Conservation (phyloP, 1,140 invertebrate genomes). For the Andricus grossulariae region DNA sequence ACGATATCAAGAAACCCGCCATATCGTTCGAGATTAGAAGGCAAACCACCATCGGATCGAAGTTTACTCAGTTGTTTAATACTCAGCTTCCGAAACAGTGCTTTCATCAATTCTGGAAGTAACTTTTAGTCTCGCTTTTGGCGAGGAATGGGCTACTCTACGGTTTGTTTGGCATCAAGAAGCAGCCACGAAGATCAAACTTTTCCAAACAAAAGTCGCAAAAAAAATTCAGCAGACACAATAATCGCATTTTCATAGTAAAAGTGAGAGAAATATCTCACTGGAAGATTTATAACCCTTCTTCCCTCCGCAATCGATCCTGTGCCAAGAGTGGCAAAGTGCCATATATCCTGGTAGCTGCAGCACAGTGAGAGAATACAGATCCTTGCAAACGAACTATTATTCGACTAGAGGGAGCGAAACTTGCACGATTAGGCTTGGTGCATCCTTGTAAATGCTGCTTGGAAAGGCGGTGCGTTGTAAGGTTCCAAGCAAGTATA, state of each 20-base stretch:
- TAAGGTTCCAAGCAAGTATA: slow-evolving; percentile 34
- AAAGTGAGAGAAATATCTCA: slow-evolving; percentile 3
- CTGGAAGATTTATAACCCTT: neutral
- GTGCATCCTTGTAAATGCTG: slow-evolving; percentile 50
- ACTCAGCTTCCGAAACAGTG: no score
- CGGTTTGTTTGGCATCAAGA: no score
- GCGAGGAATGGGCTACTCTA: no score
- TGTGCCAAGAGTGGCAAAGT: slow-evolving; percentile 5
- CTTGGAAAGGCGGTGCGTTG: slow-evolving; percentile 36
- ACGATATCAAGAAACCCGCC: neutral
- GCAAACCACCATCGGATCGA: neutral
- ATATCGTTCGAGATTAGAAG: neutral
- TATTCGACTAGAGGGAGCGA: slow-evolving; percentile 45
- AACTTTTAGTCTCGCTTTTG: no score
- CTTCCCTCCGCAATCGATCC: slow-evolving; percentile 20
- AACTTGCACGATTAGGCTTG: slow-evolving; percentile 49
- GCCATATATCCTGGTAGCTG: slow-evolving; percentile 1
- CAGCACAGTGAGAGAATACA: neutral
- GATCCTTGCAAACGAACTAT: slow-evolving; percentile 57
- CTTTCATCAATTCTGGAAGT: no score
- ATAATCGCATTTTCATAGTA: slow-evolving; percentile 23
- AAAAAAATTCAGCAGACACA: neutral
- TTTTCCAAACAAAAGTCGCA: neutral
- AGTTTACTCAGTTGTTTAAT: slow-evolving; percentile 8
- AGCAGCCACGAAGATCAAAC: neutral